These are phyloP conservation scores for Antennarius striatus DNA, from an alignment of 2,113 vertebrate genomes.

Conservation along the genomic window DNA sequence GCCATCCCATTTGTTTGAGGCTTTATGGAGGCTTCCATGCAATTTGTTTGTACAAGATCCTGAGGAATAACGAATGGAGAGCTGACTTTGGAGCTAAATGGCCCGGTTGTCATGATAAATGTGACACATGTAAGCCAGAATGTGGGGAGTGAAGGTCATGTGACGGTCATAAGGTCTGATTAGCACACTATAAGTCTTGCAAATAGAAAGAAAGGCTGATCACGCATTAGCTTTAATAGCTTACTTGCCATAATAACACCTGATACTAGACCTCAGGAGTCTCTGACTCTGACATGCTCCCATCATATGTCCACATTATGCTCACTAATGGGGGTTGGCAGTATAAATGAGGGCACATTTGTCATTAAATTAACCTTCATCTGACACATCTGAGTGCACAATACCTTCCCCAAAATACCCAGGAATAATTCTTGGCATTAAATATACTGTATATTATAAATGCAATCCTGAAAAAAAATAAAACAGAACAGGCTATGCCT, in stretches of 20 bases:
- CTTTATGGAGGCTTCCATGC: conserved; percentile 6
- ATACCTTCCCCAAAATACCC: conserved; percentile 4
- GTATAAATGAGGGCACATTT: background rate
- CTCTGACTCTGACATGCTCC: conserved; percentile 4
- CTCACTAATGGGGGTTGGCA: conserved; percentile 17
- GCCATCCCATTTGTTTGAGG: conserved; percentile 1
- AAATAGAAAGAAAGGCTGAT: conserved; percentile 10
- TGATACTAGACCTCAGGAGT: background rate
- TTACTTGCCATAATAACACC: conserved; percentile 21
- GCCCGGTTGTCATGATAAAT: conserved; percentile 20
- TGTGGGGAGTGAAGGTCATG: background rate
- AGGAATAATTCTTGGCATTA: conserved; percentile 9
- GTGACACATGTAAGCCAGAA: conserved; percentile 9
- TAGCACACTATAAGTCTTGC: background rate
- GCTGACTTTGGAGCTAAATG: conserved; percentile 23
- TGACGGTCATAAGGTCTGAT: conserved; percentile 1
- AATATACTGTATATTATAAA: background rate
- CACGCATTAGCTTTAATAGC: conserved; percentile 4
- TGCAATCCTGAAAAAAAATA: background rate
- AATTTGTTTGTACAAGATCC: conserved; percentile 31
- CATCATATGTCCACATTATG: conserved; percentile 5
- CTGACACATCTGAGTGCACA: background rate
- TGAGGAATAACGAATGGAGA: conserved; percentile 3
- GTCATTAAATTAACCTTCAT: conserved; percentile 30
- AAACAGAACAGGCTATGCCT: conserved; percentile 24